Evolutionary conservation across 2,113 vertebrate species (phyloP), one percentile per base, ranked within the genome.

Genomic region (Tichodroma muraria): DNA sequence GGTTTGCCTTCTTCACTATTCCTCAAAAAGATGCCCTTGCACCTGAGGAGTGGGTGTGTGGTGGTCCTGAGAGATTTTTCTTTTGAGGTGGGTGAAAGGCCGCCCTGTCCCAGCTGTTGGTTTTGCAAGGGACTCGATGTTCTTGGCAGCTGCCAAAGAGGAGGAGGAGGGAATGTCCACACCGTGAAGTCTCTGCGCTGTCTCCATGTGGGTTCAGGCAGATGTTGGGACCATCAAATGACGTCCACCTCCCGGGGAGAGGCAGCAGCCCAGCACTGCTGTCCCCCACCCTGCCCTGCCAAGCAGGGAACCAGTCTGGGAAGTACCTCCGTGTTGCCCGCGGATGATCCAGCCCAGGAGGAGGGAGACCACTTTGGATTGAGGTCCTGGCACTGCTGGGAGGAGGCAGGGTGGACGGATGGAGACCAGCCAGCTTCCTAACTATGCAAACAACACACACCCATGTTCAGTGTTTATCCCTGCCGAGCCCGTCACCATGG

Each of bases 371-470:
- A 91, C 82, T 89, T 66, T 79, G 85, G 81, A 89, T 31, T 16
- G 91, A 91, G 89, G 84, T 94, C 81, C 89, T 93, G 87, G 91
- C 89, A 77, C 63, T 4, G 11, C 54, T 66, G 84, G 93, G 89
- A 95, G 93, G 81, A 95, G 94, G 94, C 64, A 91, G 96, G 94
- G 95, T 83, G 95, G 96, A 97, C 89, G 93, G 94, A 95, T 97
- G 96, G 95, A 97, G 87, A 49, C 88, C 85, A 93, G 96, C 96
- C 96, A 96, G 94, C 93, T 97, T 95, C 95, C 91, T 95, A 72
- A 35, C 89, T 97, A 92, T 95, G 95, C 94, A 96, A 96, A 96
- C 96, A 97, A 38, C 94, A 93, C 95, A 95, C 96, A 75, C 96
- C 96, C 96, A 91, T 82, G 93, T n/a, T 93, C 47, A 20, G 81